A percentile compares a stretch with the other conserved stretches of the same genome.
Evolutionary conservation across 2,888 invertebrate genomes (phyloP).

Genomic region (Eutolmus rufibarbis): DNA sequence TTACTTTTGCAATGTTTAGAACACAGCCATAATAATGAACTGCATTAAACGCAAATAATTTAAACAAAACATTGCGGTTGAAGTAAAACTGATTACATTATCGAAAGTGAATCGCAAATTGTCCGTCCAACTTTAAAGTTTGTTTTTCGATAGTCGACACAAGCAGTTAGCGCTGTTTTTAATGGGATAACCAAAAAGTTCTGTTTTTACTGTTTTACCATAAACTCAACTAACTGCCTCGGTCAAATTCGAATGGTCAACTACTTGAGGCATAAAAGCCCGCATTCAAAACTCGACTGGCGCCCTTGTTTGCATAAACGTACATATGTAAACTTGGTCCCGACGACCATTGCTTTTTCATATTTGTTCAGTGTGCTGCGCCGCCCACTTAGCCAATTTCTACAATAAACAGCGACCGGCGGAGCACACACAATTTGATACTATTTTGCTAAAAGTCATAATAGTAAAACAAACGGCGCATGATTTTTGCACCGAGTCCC

Average conservation of each 20-base stretch:
- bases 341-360: neutral
- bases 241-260: neutral
- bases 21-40: neutral
- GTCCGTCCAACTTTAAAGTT: neutral
- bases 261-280: neutral
- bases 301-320: neutral
- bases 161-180: neutral
- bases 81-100: neutral
- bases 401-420: neutral
- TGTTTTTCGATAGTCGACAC: neutral
- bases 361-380: neutral
- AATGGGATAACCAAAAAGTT: neutral
- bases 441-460: slow-evolving; percentile 23
- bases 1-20: neutral
- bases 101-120: neutral
- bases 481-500: neutral
- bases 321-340: neutral
- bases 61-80: neutral
- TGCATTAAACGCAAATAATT: neutral
- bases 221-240: neutral
- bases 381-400: neutral
- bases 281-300: neutral
- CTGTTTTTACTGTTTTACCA: neutral
- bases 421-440: slow-evolving; percentile 3
- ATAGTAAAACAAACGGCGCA: slow-evolving; percentile 5